phyloP scores from a whole-genome alignment of 2,888 invertebrate genomes.

The Phalangium opilio region DNA sequence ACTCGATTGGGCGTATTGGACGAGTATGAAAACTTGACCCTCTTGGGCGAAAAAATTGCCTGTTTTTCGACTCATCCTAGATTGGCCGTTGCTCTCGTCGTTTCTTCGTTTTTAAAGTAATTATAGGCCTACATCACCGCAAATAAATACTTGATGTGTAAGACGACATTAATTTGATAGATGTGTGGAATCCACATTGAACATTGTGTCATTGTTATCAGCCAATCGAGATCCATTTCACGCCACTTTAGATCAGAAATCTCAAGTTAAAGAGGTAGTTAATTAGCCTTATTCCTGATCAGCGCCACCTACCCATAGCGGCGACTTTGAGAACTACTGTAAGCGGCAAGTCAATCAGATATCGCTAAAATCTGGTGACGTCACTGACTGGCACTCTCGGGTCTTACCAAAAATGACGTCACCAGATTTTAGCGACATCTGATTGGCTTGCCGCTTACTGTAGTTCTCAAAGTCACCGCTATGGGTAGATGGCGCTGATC shows the following conservation, averaged over 20 bases:
- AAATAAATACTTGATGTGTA: not conserved
- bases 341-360: too few species aligned
- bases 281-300: too few species aligned
- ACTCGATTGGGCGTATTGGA: constrained; percentile 49
- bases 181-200: constrained; percentile 15
- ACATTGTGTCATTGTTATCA: constrained; percentile 10
- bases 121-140: not conserved
- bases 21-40: constrained; percentile 42
- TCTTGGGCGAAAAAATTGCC: constrained; percentile 42
- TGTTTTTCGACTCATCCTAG: constrained; percentile 44
- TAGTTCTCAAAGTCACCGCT: too few species aligned
- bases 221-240: constrained; percentile 12
- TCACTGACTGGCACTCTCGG: too few species aligned
- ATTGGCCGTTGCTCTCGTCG: constrained; percentile 43
- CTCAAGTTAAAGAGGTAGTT: constrained; percentile 1
- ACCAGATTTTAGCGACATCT: too few species aligned
- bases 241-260: constrained; percentile 9
- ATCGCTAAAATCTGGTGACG: too few species aligned
- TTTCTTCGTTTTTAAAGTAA: constrained; percentile 36
- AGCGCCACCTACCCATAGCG: too few species aligned
- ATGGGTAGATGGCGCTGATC: too few species aligned
- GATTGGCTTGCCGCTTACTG: too few species aligned
- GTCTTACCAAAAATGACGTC: too few species aligned
- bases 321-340: too few species aligned
- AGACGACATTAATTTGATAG: constrained; percentile 6